phyloP scores from a whole-genome alignment of 2,797 vertebrate genomes.

The Etheostoma nigrum region DNA sequence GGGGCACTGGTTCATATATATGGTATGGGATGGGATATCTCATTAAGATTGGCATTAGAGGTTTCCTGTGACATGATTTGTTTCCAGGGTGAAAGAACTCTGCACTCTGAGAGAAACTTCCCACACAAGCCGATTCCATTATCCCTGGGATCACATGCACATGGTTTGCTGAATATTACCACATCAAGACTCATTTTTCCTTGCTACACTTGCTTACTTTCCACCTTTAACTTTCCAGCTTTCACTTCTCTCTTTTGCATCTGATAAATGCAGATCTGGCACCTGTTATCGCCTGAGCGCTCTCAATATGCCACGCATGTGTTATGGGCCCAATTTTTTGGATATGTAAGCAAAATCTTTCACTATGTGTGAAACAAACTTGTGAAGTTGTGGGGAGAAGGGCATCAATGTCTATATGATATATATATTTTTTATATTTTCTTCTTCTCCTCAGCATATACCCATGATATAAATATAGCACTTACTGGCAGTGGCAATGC shows the following conservation, averaged over 20 bases:
- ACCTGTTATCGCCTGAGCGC: constrained; percentile 46
- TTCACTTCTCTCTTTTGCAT: constrained; percentile 50
- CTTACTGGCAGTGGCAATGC: constrained; percentile 40
- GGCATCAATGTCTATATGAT: constrained; percentile 45
- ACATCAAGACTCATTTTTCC: constrained; percentile 43
- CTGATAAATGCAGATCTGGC: constrained; percentile 64
- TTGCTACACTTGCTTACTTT: constrained; percentile 38
- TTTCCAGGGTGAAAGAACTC: constrained; percentile 63
- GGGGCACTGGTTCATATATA: constrained; percentile 53
- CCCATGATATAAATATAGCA: constrained; percentile 19
- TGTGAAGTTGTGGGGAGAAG: constrained; percentile 20
- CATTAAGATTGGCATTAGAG: constrained; percentile 75
- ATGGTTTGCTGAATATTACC: constrained; percentile 45
- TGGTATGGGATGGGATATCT: constrained; percentile 51
- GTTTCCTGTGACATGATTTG: constrained; percentile 60
- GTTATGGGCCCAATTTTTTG: constrained; percentile 40
- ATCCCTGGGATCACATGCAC: constrained; percentile 60
- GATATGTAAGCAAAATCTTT: constrained; percentile 40
- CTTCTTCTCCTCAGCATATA: constrained; percentile 22
- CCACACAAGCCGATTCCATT: constrained; percentile 51
- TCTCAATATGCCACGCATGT: constrained; percentile 51
- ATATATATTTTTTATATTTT: constrained; percentile 32
- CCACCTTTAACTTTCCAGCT: constrained; percentile 42
- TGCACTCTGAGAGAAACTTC: constrained; percentile 44
- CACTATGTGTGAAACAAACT: constrained; percentile 17